phyloP scores from a whole-genome alignment of 2,888 invertebrate genomes.

The Isoperla grammatica region DNA sequence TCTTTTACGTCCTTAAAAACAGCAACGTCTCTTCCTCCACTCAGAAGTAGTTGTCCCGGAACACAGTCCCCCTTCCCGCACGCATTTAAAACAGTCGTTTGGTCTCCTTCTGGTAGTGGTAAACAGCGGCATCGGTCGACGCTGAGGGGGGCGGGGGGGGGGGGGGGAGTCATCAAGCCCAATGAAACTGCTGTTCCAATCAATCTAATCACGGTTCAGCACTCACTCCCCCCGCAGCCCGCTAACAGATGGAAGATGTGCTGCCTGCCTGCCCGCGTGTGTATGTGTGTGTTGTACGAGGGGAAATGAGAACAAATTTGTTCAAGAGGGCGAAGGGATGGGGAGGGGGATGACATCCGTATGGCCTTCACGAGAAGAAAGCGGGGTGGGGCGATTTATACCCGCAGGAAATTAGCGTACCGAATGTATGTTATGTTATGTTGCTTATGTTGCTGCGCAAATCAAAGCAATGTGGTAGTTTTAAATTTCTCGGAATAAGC shows the following conservation, averaged over 20 bases:
- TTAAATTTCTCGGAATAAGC: too few relatives aligned
- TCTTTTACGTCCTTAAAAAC: too few relatives aligned
- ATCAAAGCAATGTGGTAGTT: too few relatives aligned
- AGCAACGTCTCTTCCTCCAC: too few relatives aligned
- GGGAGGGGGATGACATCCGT: background rate
- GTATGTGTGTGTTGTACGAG: background rate
- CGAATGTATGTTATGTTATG: too few relatives aligned
- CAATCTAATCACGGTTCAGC: constrained; percentile 32
- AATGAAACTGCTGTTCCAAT: constrained; percentile 30
- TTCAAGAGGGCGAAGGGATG: constrained; percentile 19
- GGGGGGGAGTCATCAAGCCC: constrained; percentile 25
- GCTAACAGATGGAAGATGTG: constrained; percentile 30
- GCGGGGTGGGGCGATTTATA: background rate
- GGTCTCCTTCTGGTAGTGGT: background rate
- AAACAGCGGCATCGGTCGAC: background rate
- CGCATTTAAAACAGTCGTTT: background rate
- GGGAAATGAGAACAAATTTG: constrained; percentile 26
- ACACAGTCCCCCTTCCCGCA: too few relatives aligned
- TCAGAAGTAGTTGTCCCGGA: too few relatives aligned
- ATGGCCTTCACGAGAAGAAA: background rate
- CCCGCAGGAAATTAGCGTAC: background rate
- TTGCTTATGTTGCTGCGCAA: too few relatives aligned
- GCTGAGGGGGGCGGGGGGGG: background rate
- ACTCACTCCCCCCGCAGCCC: constrained; percentile 14
- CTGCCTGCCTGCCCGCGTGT: background rate